Base-by-base conservation (phyloP, 2,113 vertebrate genomes). In the Erythrocercus mccallii region DNA sequence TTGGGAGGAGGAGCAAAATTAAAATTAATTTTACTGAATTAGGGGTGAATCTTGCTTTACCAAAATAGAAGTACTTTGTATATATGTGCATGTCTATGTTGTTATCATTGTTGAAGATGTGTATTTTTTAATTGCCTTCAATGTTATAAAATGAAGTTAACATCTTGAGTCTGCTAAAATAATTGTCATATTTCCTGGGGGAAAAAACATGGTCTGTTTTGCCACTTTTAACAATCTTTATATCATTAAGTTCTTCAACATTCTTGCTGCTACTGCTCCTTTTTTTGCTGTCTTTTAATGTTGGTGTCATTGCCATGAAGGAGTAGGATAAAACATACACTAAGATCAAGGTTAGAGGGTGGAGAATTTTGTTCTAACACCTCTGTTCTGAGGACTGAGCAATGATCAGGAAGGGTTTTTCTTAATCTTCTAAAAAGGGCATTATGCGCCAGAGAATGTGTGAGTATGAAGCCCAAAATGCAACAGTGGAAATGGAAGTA, bases 271-370 rank as follows among this genome's bases (percentile, higher is more conserved):
- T 94, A 31, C 73, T 88, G 78, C 35, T 92, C 62, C 38, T 76
- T 92, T 93, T 95, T 91, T 86, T 86, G 23, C 77, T 94, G 47
- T 90, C 94, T 92, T 97, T 97, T 96, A 95, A 96, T 93, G 95
- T 95, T 94, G 53, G 88, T 96, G 90, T 93, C 96, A 91, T 96
- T 96, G 94, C 92, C 91, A 94, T 83, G 89, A 97, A 96, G 96
- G 88, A 50, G 58, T 95, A 97, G 92, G 94, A 97, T 96, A 96
- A 97, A 97, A 95, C 96, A 92, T 94, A 87, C 47, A n/a, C 68
- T 64, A 78, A 90, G 88, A 97, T 94, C 94, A 95, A 96, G 91
- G 81, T 88, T 86, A 92, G 45, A 33, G 80, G 74, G 86, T 89
- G 95, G 88, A 92, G 73, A 94, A 91, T 96, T 96, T 88, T 93